Evolutionary conservation across 2,888 invertebrate species (phyloP), one percentile per base, ranked within the genome.

Genomic region (Sepioteuthis lessoniana): DNA sequence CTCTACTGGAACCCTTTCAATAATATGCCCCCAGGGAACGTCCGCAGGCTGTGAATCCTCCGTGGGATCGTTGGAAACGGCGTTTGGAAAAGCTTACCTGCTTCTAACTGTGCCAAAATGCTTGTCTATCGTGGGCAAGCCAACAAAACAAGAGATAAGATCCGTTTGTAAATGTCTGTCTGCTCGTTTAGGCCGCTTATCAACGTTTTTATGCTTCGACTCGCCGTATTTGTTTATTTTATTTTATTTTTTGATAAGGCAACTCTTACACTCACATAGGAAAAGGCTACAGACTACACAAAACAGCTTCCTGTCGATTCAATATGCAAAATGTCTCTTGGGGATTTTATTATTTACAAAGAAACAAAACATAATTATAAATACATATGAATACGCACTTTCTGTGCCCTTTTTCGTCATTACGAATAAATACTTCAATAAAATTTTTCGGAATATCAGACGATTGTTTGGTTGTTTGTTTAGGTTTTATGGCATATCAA

Each of bases 141-240:
- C 76, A 76, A 76, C 76, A 76, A 35, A n/a, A 35, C n/a, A 76
- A 76, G n/a, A 13, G 76, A 76, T 76, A 76, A 76, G 16, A 76
- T 76, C 76, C 76, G 76, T 76, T 76, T 76, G 76, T 76, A n/a
- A 76, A 76, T 76, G 76, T 76, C 76, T 76, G 76, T 76, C 76
- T 76, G 76, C 76, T 76, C 76, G 76, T 76, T 76, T 35, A 19
- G n/a, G n/a, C 76, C 76, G n/a, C 76, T 76, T 76, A 76, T 76
- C 76, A 35, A 16, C 19, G n/a, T n/a, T 76, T 76, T 76, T 76
- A 76, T 76, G 76, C 76, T n/a, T 76, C 76, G n/a, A 7, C 76
- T 35, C 35, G n/a, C 35, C 76, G 76, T n/a, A 76, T 76, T 10
- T 76, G 76, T n/a, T 76, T 76, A 21, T 47, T 13, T 47, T 47